Percentiles rank a stretch among this genome's conserved stretches.
phyloP scores from a whole-genome alignment of 2,888 invertebrate genomes.

The Nephrotoma guestfalica region DNA sequence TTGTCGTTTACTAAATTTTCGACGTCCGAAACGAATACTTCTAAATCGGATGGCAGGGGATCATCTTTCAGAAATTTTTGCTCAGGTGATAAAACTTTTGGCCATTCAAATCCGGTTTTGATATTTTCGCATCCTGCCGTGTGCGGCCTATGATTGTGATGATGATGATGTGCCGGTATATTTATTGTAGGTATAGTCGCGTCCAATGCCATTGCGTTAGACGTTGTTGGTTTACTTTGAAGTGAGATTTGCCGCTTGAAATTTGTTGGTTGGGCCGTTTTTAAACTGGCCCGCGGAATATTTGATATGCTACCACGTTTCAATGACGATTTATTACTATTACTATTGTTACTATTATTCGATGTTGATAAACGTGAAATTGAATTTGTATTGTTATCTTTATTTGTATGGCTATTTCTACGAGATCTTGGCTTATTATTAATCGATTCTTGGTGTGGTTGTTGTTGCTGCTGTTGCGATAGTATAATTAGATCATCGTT shows the following conservation, averaged over 20 bases:
- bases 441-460: not conserved
- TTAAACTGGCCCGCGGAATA: conserved; percentile 29
- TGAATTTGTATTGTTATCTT: not conserved
- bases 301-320: conserved; percentile 20
- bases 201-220: conserved; percentile 8
- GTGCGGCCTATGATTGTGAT: conserved; percentile 15
- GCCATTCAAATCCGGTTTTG: conserved; percentile 15
- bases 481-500: conserved; percentile 2
- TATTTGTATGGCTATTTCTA: conserved; percentile 4
- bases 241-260: conserved; percentile 15
- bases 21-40: conserved; percentile 30
- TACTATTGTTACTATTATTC: not conserved
- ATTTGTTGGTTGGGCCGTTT: conserved; percentile 8
- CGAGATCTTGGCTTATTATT: not conserved
- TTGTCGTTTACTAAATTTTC: conserved; percentile 27
- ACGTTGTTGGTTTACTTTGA: conserved; percentile 3
- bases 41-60: conserved; percentile 25
- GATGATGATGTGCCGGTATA: not conserved
- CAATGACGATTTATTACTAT: conserved; percentile 13
- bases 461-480: conserved; percentile 5
- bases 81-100: conserved; percentile 7
- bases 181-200: conserved; percentile 9
- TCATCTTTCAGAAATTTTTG: conserved; percentile 9
- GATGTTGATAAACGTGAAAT: not conserved
- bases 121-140: conserved; percentile 18